phyloP scores from a whole-genome alignment of 2,113 vertebrate species.

The Varanus salvator region DNA sequence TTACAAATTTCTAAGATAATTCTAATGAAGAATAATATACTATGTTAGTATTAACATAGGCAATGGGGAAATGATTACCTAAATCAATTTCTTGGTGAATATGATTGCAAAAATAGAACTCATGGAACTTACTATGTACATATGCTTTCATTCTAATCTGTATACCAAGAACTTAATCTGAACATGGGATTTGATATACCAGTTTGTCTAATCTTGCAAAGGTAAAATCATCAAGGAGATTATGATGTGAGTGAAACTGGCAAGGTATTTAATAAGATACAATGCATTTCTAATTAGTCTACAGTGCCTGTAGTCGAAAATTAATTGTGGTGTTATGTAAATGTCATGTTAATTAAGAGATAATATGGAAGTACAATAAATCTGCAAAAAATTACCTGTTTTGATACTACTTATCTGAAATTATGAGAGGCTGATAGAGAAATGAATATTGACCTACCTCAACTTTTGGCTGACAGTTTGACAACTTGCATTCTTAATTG shows the following conservation, averaged over 20 bases:
- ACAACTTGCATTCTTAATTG: slow-evolving; percentile 58
- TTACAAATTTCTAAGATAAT: not conserved
- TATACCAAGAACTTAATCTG: slow-evolving; percentile 8
- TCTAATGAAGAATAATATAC: not conserved
- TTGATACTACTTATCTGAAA: slow-evolving; percentile 58
- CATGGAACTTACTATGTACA: not conserved
- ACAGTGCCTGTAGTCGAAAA: slow-evolving; percentile 66
- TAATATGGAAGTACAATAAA: slow-evolving; percentile 70
- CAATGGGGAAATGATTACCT: not conserved
- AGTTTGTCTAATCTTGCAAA: slow-evolving; percentile 35
- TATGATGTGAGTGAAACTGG: slow-evolving; percentile 64
- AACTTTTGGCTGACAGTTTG: slow-evolving; percentile 58
- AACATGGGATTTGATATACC: not conserved
- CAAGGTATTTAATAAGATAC: slow-evolving; percentile 68
- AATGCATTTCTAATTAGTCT: slow-evolving; percentile 72
- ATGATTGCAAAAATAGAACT: not conserved
- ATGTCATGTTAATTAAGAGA: slow-evolving; percentile 78
- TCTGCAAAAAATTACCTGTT: slow-evolving; percentile 60
- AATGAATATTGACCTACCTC: slow-evolving; percentile 52
- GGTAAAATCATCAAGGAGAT: slow-evolving; percentile 56
- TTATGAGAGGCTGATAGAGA: slow-evolving; percentile 51
- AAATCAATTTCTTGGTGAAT: not conserved
- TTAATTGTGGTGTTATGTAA: slow-evolving; percentile 79
- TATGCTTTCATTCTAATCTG: slow-evolving; percentile 24
- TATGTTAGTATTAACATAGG: not conserved